Base-by-base conservation (phyloP, 2,888 invertebrate species). In the Oscheius sp. region DNA sequence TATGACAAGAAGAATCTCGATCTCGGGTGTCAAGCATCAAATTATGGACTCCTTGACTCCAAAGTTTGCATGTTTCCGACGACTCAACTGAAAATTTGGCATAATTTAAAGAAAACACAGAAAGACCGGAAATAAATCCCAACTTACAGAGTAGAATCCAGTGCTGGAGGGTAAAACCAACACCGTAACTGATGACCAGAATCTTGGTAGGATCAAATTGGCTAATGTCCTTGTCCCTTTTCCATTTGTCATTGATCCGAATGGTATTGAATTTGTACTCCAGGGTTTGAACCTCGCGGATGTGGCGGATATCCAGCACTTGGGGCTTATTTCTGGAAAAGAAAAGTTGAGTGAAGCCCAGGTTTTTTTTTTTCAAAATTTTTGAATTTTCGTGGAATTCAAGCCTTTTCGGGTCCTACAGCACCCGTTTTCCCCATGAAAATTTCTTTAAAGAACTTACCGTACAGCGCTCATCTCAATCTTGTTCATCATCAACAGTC, bases 161-260 rank as follows among this genome's bases (percentile, higher is more conserved):
- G 55, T 77, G 77, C 45, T 78, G 79, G 7, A 84, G 76, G 6
- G 86, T 83, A 71, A 88, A 88, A 0, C 76, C 73, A 52, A 77
- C 63, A 45, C 88, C 88, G 71, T 85, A 81, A 1, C 82, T 80
- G 52, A 88, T 84, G 59, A 87, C 75, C 45, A 88, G 78, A 16
- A 88, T 81, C 49, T 81, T 77, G 12, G 76, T 76, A 3, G 84
- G 69, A 23, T 88, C 81, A 64, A 88, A 86, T 23, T 72, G 72
- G 16, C 59, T 59, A 9, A 84, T 70, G 43, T 84, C 84, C 59
- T 81, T 79, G 74, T 88, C 88, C 55, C 84, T 82, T 27, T 76
- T 78, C 87, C 88, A 88, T 73, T 87, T 88, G 76, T 88, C 88
- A 18, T 69, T 74, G n/a, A 88, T 75, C 74, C 82, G 78, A 63